Conservation (phyloP, 2,113 vertebrate species). For the Mesocricetus auratus region DNA sequence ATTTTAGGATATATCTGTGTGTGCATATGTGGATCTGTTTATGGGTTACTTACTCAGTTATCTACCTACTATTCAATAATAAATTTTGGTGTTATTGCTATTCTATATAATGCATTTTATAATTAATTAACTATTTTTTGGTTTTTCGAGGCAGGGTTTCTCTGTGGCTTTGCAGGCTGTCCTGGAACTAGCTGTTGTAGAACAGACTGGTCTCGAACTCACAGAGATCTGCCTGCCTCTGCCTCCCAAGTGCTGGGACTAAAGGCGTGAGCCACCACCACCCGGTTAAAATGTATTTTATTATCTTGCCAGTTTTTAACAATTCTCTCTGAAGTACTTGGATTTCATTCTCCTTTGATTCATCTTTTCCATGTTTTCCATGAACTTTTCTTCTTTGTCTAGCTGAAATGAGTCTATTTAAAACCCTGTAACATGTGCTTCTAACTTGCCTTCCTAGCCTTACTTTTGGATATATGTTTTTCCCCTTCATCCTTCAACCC, state of each 20-base stretch:
- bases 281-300: slow-evolving; percentile 39
- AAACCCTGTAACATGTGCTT: neutral
- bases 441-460: neutral
- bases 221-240: too few relatives aligned
- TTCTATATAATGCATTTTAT: slow-evolving; percentile 36
- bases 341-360: neutral
- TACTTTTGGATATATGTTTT: neutral
- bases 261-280: too few relatives aligned
- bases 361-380: neutral
- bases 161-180: too few relatives aligned
- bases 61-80: neutral
- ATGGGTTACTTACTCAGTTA: neutral
- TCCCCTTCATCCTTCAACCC: neutral
- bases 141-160: too few relatives aligned
- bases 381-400: slow-evolving; percentile 25
- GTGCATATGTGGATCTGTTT: neutral
- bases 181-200: too few relatives aligned
- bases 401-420: neutral
- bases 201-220: too few relatives aligned
- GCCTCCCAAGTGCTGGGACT: too few relatives aligned
- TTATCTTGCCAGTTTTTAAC: slow-evolving; percentile 4
- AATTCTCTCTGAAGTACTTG: neutral
- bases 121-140: too few relatives aligned
- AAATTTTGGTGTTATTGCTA: neutral
- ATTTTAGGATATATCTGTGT: neutral